These are phyloP conservation scores for Periophthalmodon schlosseri DNA, from an alignment of 2,113 vertebrate genomes.

Conservation along the genomic window DNA sequence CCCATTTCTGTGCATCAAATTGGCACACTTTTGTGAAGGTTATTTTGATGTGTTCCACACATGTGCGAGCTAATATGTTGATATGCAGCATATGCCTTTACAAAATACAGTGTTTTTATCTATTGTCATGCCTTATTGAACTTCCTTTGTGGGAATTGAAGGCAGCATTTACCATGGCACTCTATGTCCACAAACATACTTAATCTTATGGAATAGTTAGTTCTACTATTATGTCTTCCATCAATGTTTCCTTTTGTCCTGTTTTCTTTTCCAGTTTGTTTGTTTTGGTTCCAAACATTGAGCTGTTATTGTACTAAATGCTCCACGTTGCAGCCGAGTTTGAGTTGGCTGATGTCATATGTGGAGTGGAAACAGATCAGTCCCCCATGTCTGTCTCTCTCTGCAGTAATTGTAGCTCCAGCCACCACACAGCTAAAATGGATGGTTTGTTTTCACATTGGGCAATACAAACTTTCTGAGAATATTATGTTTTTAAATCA, in stretches of 20 bases:
- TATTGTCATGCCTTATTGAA: background rate
- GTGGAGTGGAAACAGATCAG: slow-evolving; percentile 22
- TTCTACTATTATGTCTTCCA: background rate
- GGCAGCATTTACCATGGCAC: slow-evolving; percentile 31
- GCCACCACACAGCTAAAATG: background rate
- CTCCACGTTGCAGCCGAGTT: background rate
- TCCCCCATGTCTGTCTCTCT: background rate
- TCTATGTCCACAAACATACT: slow-evolving; percentile 35
- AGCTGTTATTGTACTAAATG: slow-evolving; percentile 18
- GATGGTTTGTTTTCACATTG: slow-evolving; percentile 17
- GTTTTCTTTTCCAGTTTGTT: slow-evolving; percentile 14
- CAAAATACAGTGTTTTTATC: background rate
- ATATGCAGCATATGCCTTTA: too few relatives aligned
- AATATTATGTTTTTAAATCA: slow-evolving; percentile 7
- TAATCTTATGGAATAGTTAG: slow-evolving; percentile 4
- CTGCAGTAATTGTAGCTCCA: slow-evolving; percentile 10
- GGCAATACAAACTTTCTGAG: background rate
- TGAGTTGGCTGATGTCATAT: slow-evolving; percentile 12
- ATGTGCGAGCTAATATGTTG: too few relatives aligned
- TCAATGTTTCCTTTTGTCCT: slow-evolving; percentile 11
- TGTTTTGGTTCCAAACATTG: slow-evolving; percentile 13
- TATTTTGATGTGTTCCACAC: too few relatives aligned
- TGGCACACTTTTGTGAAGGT: too few relatives aligned
- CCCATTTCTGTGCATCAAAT: too few relatives aligned
- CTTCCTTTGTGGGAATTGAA: slow-evolving; percentile 1